Conservation (phyloP, 2,797 vertebrate species). For the Pantherophis vulpinus region DNA sequence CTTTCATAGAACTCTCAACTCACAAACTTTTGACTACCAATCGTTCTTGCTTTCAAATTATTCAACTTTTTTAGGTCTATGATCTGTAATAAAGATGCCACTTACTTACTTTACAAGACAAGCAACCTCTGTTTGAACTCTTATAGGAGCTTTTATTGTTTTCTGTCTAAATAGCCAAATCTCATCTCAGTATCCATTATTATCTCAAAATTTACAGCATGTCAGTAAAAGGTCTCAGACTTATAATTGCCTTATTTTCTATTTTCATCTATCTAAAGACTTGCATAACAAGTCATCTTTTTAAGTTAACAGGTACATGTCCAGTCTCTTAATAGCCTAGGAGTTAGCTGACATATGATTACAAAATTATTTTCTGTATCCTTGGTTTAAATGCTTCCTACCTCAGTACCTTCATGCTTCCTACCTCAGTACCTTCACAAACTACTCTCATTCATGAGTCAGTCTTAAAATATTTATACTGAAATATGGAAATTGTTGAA, state of each 20-base stretch:
- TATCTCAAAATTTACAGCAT: not conserved
- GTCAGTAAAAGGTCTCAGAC: not conserved
- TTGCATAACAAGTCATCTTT: not conserved
- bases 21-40: not conserved
- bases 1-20: not conserved
- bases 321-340: not conserved
- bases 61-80: not conserved
- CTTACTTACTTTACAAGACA: not conserved
- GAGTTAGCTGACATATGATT: not conserved
- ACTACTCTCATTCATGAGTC: not conserved
- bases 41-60: not conserved
- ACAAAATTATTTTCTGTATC: not conserved
- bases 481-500: not conserved
- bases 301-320: not conserved
- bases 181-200: not conserved
- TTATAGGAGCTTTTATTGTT: not conserved
- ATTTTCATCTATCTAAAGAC: not conserved
- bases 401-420: not conserved
- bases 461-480: not conserved
- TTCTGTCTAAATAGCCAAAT: not conserved
- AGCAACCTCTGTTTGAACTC: not conserved
- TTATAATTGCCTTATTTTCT: not conserved
- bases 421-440: not conserved
- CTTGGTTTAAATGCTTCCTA: not conserved
- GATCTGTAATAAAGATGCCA: not conserved